A percentile compares a stretch with the other conserved stretches of the same genome.
Evolutionary conservation across 2,888 invertebrate genomes (phyloP).

Genomic region (Thecocarcelia acutangulata): DNA sequence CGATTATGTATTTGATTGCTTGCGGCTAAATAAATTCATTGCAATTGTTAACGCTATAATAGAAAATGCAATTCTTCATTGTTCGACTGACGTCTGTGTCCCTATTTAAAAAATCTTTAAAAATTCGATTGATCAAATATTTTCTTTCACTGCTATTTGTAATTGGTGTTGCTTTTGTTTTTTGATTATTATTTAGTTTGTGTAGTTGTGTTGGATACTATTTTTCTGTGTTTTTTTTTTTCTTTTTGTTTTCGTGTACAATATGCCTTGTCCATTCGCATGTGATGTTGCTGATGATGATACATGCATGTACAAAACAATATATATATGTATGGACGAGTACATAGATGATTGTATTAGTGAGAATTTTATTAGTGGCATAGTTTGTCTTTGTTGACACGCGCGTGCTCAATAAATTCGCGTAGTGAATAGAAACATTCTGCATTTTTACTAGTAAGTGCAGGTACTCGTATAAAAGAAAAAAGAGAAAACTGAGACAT

Average conservation of each 20-base stretch:
- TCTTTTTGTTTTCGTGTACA: conserved; percentile 12
- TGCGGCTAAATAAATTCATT: conserved; percentile 22
- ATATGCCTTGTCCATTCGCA: conserved; percentile 6
- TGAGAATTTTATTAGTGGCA: conserved; percentile 43
- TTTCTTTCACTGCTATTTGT: conserved; percentile 27
- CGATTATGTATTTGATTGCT: conserved; percentile 9
- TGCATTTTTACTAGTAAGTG: conserved; percentile 9
- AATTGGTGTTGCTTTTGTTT: conserved; percentile 11
- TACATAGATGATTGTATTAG: background rate
- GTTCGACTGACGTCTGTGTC: conserved; percentile 9
- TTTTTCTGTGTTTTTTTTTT: too few relatives aligned
- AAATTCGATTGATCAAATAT: conserved; percentile 39
- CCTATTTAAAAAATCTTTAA: conserved; percentile 10
- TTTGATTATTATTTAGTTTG: conserved; percentile 1
- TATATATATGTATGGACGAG: background rate
- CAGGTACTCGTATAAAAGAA: background rate
- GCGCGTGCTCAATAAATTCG: conserved; percentile 60
- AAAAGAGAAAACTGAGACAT: conserved; percentile 33
- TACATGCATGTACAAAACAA: background rate
- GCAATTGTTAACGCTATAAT: conserved; percentile 1
- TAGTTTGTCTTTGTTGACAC: conserved; percentile 58
- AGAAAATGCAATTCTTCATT: background rate
- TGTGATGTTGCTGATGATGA: background rate
- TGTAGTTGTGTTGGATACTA: conserved; percentile 13
- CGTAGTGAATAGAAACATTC: conserved; percentile 50